Conservation (phyloP, 2,888 invertebrate genomes). For the Rhingia rostrata region DNA sequence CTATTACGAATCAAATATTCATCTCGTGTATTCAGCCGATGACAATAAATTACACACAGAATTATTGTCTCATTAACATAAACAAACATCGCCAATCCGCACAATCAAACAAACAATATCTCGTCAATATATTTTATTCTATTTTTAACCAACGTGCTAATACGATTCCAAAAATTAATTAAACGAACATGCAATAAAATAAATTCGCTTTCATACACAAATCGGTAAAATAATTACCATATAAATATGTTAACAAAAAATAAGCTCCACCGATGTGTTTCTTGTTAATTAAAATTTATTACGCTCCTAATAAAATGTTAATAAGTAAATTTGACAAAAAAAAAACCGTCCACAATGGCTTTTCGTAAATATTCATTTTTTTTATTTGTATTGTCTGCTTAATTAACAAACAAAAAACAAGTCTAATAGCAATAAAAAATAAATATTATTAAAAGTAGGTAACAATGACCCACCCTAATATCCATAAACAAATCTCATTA, state of each 20-base stretch:
- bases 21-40: neutral
- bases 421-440: constrained; percentile 32
- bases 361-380: constrained; percentile 8
- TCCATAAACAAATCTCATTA: constrained; percentile 14
- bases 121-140: constrained; percentile 11
- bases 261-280: constrained; percentile 35
- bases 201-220: constrained; percentile 45
- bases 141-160: constrained; percentile 6
- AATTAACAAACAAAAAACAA: constrained; percentile 37
- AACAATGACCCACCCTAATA: neutral
- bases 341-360: constrained; percentile 11
- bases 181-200: constrained; percentile 51
- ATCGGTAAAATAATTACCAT: constrained; percentile 49
- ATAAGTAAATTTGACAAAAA: constrained; percentile 15
- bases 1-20: constrained; percentile 3
- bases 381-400: neutral
- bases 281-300: constrained; percentile 71
- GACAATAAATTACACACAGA: neutral
- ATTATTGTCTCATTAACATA: constrained; percentile 28
- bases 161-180: constrained; percentile 45
- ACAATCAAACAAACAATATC: constrained; percentile 6
- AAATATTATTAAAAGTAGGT: neutral
- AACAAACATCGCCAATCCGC: constrained; percentile 9
- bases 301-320: constrained; percentile 53
- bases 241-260: constrained; percentile 45